Conservation (phyloP, 2,888 invertebrate genomes). For the Petrolisthes cinctipes region DNA sequence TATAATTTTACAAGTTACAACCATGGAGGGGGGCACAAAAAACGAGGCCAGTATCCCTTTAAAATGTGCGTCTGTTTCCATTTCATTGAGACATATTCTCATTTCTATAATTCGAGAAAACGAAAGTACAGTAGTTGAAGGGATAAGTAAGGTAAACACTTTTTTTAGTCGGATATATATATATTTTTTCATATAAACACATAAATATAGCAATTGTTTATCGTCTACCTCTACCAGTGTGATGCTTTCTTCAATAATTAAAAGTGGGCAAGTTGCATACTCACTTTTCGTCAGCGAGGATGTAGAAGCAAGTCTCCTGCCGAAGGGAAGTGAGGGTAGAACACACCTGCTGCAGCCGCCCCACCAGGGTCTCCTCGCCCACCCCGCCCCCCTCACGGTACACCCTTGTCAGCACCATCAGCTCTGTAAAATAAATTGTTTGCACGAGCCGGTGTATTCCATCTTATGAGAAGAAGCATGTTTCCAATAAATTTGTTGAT, state of each 20-base stretch:
- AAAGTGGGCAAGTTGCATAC: not conserved
- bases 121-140: too few species aligned
- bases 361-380: not conserved
- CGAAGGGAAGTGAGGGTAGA: not conserved
- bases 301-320: constrained; percentile 38
- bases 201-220: too few species aligned
- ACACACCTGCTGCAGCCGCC: constrained; percentile 4
- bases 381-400: constrained; percentile 6
- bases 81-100: too few species aligned
- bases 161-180: too few species aligned
- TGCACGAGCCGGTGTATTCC: not conserved
- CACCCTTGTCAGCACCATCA: constrained; percentile 12
- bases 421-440: not conserved
- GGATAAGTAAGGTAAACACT: too few species aligned
- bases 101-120: too few species aligned
- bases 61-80: too few species aligned
- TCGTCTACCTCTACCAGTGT: too few species aligned
- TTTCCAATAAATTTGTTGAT: not conserved
- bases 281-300: constrained; percentile 8
- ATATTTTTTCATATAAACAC: too few species aligned
- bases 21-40: too few species aligned
- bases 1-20: too few species aligned
- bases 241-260: not conserved
- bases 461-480: not conserved
- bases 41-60: too few species aligned